Conservation (phyloP, 1,140 invertebrate species). For the Atta texana region DNA sequence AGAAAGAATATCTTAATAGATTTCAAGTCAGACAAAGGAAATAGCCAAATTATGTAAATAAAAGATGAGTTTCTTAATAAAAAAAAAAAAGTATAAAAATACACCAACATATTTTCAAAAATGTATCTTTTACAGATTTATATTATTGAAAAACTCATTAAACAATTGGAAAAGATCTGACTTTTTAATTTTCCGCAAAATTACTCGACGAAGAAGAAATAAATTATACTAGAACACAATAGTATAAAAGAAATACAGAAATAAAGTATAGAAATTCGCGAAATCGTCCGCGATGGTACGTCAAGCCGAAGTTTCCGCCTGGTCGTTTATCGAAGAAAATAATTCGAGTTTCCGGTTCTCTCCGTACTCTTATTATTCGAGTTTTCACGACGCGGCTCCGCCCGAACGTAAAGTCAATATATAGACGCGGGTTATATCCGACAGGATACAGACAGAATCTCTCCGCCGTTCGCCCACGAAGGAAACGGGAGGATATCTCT, state of each 20-base stretch:
- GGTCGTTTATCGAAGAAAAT: slow-evolving; percentile 43
- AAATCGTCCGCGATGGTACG: not conserved
- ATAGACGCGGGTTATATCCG: slow-evolving; percentile 41
- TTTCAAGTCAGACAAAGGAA: too few species aligned
- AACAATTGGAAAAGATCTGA: not conserved
- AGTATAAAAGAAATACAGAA: not conserved
- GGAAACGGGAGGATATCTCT: slow-evolving; percentile 41
- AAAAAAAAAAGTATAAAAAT: not conserved
- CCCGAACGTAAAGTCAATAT: slow-evolving; percentile 41
- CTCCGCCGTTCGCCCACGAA: not conserved
- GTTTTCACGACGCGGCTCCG: slow-evolving; percentile 13
- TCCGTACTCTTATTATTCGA: slow-evolving; percentile 31
- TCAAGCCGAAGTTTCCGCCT: slow-evolving; percentile 27
- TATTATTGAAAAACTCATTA: not conserved
- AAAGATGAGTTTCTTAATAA: too few species aligned
- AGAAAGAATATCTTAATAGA: too few species aligned
- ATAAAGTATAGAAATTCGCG: slow-evolving; percentile 2
- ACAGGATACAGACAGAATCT: slow-evolving; percentile 53
- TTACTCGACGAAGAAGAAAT: not conserved
- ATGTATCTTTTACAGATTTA: not conserved
- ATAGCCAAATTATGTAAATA: too few species aligned
- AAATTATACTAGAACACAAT: not conserved
- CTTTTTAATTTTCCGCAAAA: not conserved
- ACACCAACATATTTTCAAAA: not conserved
- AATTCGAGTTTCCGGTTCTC: slow-evolving; percentile 32